phyloP scores from a whole-genome alignment of 2,888 invertebrate genomes.

The Euphydryas editha region DNA sequence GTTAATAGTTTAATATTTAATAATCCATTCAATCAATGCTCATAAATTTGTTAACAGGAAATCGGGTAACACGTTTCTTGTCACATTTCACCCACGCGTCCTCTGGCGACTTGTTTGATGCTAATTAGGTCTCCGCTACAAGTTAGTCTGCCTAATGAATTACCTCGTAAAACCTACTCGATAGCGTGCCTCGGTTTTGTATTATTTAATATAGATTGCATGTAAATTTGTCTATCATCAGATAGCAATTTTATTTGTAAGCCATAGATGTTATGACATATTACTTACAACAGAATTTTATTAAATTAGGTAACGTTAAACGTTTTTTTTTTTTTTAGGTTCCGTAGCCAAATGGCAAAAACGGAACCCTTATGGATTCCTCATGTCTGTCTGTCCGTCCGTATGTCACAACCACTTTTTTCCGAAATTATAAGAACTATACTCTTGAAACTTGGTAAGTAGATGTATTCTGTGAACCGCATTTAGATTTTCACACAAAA shows the following conservation, averaged over 20 bases:
- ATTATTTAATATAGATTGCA: conserved; percentile 45
- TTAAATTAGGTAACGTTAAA: neutral
- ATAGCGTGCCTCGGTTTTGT: conserved; percentile 45
- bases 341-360: too few relatives aligned
- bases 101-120: conserved; percentile 58
- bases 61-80: conserved; percentile 42
- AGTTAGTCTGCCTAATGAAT: conserved; percentile 68
- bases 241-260: conserved; percentile 33
- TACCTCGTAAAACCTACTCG: conserved; percentile 58
- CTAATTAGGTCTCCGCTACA: conserved; percentile 66
- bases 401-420: too few relatives aligned
- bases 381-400: too few relatives aligned
- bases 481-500: too few relatives aligned
- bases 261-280: conserved; percentile 12
- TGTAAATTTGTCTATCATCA: conserved; percentile 41
- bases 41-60: conserved; percentile 57
- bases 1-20: conserved; percentile 14
- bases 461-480: too few relatives aligned
- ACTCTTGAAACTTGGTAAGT: too few relatives aligned
- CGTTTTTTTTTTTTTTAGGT: too few relatives aligned
- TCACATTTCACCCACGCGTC: conserved; percentile 56
- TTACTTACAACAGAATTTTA: neutral
- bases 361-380: too few relatives aligned
- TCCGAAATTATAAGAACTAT: too few relatives aligned
- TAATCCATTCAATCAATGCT: conserved; percentile 34